Evolutionary conservation across 1,140 invertebrate genomes (phyloP), one percentile per base, ranked within the genome.

Genomic region (Helicorthomorpha holstii): DNA sequence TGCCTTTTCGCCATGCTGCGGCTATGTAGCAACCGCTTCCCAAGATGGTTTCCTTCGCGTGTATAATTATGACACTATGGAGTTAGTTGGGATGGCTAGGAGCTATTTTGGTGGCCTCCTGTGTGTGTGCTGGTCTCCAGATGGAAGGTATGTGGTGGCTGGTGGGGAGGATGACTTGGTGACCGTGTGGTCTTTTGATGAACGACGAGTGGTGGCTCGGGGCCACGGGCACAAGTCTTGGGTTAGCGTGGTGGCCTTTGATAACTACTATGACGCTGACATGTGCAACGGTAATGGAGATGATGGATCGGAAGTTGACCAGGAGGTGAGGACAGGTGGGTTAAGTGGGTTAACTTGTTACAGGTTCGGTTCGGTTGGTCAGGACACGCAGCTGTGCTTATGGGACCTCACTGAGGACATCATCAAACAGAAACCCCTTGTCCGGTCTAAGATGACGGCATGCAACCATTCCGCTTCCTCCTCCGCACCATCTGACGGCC

Each of bases 371-470:
- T 92, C 90, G 54, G 91, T 98, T 1, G 93, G 93, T 19, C 93
- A 98, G 68, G 95, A 99, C 69, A 98, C 94, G 24, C 87, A 95
- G 66, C 68, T 99, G 44, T 98, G 94, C 71, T 71, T 99, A 47
- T 98, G 95, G 95, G 95, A 99, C 65, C 79, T 98, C 23, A 96
- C 91, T 19, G 92, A 98, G 62, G 93, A 98, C 67, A 78, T 94
- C 43, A 69, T 97, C 27, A 75, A 67, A 59, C 72, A 74, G 55
- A n/a, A n/a, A n/a, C 68, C 72, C 27, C 56, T 60, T 48, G 58
- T 58, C 27, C 58, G 60, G 55, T 61, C 60, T 23, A 49, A 60
- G 54, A 58, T 56, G 51, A 61, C 56, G 16, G 26, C 47, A 4
- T 22, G 49, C 2, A 19, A 23, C 12, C 10, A n/a, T 4, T 44